A percentile compares a stretch with the other conserved stretches of the same genome.
These are phyloP conservation scores for Drosophila jambulina DNA, from an alignment of 1,140 invertebrate species.

Conservation along the genomic window DNA sequence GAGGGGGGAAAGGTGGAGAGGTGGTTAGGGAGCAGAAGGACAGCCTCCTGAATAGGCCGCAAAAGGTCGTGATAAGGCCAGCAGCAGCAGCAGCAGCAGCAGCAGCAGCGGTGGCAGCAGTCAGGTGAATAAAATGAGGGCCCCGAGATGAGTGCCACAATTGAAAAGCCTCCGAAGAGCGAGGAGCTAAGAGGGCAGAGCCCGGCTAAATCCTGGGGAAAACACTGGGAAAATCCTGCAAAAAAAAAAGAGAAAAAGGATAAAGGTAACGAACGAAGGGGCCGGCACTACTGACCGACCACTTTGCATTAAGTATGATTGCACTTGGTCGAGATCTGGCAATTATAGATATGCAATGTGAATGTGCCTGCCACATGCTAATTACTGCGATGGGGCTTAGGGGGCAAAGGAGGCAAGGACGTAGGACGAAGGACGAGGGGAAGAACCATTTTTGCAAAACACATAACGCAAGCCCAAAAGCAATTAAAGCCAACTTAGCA, in stretches of 20 bases:
- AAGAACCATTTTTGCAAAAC: neutral
- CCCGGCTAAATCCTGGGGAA: neutral
- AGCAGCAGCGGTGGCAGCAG: neutral
- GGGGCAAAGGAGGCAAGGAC: too few relatives aligned
- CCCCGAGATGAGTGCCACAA: slow-evolving; percentile 47
- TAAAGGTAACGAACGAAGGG: neutral
- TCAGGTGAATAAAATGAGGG: slow-evolving; percentile 44
- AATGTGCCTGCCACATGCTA: slow-evolving; percentile 33
- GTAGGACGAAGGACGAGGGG: neutral
- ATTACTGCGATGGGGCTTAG: slow-evolving; percentile 25
- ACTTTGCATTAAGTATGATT: slow-evolving; percentile 57
- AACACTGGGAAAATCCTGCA: slow-evolving; percentile 2
- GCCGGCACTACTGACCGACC: slow-evolving; percentile 10
- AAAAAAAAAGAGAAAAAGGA: neutral
- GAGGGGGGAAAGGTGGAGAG: neutral
- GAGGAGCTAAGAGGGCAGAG: neutral
- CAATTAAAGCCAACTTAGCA: neutral
- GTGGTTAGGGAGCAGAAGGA: neutral
- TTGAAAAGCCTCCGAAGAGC: slow-evolving; percentile 33
- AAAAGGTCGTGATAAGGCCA: slow-evolving; percentile 63
- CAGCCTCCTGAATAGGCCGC: slow-evolving; percentile 41
- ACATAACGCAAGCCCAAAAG: neutral
- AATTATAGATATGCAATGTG: slow-evolving; percentile 59
- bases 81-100: slow-evolving; percentile 12
- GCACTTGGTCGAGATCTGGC: slow-evolving; percentile 54